These are phyloP conservation scores for Mactromeris polynyma DNA, from an alignment of 2,888 invertebrate species.

Conservation along the genomic window DNA sequence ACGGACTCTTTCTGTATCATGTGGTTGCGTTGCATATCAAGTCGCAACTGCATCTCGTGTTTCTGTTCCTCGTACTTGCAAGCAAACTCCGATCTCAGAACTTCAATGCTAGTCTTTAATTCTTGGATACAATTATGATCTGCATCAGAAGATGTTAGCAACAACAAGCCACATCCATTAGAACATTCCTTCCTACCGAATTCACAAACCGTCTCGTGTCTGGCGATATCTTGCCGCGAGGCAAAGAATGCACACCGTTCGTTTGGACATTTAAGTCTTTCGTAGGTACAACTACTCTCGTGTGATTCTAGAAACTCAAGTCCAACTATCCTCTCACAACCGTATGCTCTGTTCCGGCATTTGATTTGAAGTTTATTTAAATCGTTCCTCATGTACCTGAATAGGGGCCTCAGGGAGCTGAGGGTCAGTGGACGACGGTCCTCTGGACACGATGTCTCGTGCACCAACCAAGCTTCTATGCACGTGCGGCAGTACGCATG, in stretches of 20 bases:
- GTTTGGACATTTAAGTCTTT: constrained; percentile 75
- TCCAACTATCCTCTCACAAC: constrained; percentile 73
- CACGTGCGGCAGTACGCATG: constrained; percentile 83
- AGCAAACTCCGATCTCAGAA: constrained; percentile 80
- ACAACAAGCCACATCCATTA: constrained; percentile 79
- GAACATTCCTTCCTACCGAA: constrained; percentile 75
- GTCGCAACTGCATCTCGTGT: constrained; percentile 79
- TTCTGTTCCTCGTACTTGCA: constrained; percentile 81
- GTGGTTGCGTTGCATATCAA: constrained; percentile 83
- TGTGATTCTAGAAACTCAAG: constrained; percentile 77
- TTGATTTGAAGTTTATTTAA: constrained; percentile 75
- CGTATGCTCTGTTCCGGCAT: constrained; percentile 74
- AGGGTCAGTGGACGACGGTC: constrained; percentile 76
- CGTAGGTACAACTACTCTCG: constrained; percentile 74
- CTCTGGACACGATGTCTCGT: constrained; percentile 82
- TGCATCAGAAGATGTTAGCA: constrained; percentile 70
- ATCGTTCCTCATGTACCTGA: constrained; percentile 82
- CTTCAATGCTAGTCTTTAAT: constrained; percentile 77
- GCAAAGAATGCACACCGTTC: constrained; percentile 73
- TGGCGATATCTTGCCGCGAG: constrained; percentile 65
- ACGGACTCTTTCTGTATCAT: constrained; percentile 82
- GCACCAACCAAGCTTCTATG: constrained; percentile 82
- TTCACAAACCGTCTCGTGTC: constrained; percentile 73
- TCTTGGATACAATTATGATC: constrained; percentile 83
- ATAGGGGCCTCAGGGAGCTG: constrained; percentile 75